Conservation (phyloP, 1,140 invertebrate genomes). For the Drosophila cardini region DNA sequence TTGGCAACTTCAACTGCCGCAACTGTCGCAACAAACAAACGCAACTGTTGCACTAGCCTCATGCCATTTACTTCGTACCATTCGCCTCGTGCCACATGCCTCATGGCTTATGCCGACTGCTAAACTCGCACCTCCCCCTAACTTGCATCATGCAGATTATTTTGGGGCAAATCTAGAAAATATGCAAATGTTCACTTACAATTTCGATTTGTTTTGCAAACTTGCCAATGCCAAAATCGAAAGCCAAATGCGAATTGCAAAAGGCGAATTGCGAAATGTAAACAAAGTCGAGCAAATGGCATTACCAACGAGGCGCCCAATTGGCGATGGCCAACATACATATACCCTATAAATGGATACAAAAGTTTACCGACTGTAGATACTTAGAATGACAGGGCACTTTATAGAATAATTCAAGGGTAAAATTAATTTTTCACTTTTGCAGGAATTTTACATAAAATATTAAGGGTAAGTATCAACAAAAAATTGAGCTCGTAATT, state of each 20-base stretch:
- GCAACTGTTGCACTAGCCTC: slow-evolving; percentile 31
- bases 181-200: slow-evolving; percentile 42
- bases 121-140: not conserved
- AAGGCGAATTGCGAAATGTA: slow-evolving; percentile 6
- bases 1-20: slow-evolving; percentile 27
- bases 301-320: slow-evolving; percentile 26
- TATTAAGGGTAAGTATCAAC: too few species aligned
- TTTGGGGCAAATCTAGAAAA: slow-evolving; percentile 30
- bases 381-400: too few species aligned
- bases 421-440: too few species aligned
- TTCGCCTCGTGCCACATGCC: not conserved
- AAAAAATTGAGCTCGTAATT: too few species aligned
- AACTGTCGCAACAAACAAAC: slow-evolving; percentile 53
- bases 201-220: slow-evolving; percentile 34
- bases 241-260: slow-evolving; percentile 20
- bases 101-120: not conserved
- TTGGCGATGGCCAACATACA: slow-evolving; percentile 1
- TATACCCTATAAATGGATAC: not conserved
- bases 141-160: slow-evolving; percentile 37
- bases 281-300: slow-evolving; percentile 22
- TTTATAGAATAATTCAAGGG: too few species aligned
- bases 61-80: too few species aligned
- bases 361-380: too few species aligned
- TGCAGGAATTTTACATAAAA: too few species aligned
- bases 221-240: slow-evolving; percentile 24